A percentile compares a stretch with the other conserved stretches of the same genome.
phyloP scores from a whole-genome alignment of 2,113 vertebrate species.

The Quiscalus mexicanus region DNA sequence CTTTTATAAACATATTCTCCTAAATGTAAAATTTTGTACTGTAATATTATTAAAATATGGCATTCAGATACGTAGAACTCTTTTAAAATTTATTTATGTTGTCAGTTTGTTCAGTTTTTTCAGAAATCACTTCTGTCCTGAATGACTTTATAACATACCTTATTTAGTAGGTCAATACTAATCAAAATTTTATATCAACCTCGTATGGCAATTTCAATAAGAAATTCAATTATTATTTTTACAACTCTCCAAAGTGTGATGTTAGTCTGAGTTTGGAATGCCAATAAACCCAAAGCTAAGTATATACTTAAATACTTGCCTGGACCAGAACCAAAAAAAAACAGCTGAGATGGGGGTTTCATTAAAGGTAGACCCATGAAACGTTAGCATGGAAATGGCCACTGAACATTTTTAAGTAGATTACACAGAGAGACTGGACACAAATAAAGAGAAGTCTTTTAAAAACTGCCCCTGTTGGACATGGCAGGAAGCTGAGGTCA shows the following conservation, averaged over 20 bases:
- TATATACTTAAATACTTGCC: not conserved
- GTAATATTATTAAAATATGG: not conserved
- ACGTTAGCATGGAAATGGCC: not conserved
- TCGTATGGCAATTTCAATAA: slow-evolving; percentile 12
- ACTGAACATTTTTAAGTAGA: not conserved
- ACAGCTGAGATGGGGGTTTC: not conserved
- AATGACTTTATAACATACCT: not conserved
- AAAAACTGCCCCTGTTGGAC: not conserved
- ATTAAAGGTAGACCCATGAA: not conserved
- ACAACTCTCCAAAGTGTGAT: slow-evolving; percentile 9
- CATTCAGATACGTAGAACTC: not conserved
- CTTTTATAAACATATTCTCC: not conserved
- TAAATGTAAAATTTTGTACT: not conserved
- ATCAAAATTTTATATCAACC: not conserved
- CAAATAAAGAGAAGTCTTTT: not conserved
- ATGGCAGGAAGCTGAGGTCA: not conserved
- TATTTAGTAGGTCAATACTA: slow-evolving; percentile 15
- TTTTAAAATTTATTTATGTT: not conserved
- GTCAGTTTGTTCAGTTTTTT: not conserved
- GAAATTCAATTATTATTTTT: slow-evolving; percentile 34
- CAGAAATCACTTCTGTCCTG: not conserved
- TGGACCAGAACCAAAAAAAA: not conserved
- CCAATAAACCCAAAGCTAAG: slow-evolving; percentile 16
- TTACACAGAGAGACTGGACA: not conserved
- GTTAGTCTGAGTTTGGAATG: not conserved